These are phyloP conservation scores for Sphenodon punctatus DNA, from an alignment of 2,797 vertebrate species.

Conservation along the genomic window DNA sequence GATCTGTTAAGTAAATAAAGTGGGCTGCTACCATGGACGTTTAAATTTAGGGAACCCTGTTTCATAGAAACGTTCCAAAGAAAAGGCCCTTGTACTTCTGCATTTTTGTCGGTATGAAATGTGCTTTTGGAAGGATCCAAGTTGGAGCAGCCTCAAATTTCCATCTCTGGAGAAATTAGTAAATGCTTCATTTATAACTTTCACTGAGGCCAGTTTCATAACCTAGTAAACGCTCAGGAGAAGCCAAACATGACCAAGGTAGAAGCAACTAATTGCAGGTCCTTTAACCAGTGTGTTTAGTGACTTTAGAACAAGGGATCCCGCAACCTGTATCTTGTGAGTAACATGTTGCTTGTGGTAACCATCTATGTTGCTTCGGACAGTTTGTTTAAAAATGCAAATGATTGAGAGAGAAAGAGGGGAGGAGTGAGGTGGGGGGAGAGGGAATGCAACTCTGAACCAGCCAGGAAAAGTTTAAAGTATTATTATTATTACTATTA, in stretches of 20 bases:
- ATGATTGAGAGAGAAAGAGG: too few relatives aligned
- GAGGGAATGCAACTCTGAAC: too few relatives aligned
- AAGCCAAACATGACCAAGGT: background rate
- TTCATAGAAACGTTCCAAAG: background rate
- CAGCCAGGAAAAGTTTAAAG: too few relatives aligned
- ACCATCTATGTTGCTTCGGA: too few relatives aligned
- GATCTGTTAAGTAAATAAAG: background rate
- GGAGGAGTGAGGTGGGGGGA: too few relatives aligned
- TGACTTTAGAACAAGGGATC: too few relatives aligned
- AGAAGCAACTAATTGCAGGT: too few relatives aligned
- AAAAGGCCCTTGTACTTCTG: background rate
- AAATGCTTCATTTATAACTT: background rate
- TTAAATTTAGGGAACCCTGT: background rate
- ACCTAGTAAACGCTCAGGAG: background rate
- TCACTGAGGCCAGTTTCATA: background rate
- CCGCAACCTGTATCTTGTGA: too few relatives aligned
- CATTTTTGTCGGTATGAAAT: conserved; percentile 19
- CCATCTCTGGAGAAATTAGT: background rate
- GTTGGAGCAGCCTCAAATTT: background rate
- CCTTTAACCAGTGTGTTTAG: too few relatives aligned
- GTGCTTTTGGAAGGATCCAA: background rate
- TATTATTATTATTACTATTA: too few relatives aligned
- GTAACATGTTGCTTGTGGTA: too few relatives aligned
- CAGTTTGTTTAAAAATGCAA: too few relatives aligned
- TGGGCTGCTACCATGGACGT: background rate